Evolutionary conservation across 2,888 invertebrate species (phyloP).

Genomic region (Erebia ligea): DNA sequence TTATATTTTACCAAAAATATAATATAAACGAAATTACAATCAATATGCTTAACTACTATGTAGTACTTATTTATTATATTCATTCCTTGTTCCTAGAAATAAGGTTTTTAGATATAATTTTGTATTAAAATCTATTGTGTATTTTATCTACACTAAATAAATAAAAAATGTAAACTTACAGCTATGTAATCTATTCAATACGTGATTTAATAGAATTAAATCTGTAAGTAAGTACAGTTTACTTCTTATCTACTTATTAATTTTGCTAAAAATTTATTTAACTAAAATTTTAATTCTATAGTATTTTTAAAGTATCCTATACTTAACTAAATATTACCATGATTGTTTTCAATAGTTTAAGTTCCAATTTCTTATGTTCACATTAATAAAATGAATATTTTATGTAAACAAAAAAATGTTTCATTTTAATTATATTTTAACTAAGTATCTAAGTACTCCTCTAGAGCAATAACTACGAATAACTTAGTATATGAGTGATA

Average conservation of each 20-base stretch:
- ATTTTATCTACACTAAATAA: too few species aligned
- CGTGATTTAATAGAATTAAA: too few species aligned
- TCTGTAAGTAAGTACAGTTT: too few species aligned
- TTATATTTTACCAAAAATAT: slow-evolving; percentile 35
- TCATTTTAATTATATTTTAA: not conserved
- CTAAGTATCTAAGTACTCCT: not conserved
- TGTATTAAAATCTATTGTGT: not conserved
- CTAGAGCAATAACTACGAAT: too few species aligned
- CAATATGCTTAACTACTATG: slow-evolving; percentile 8
- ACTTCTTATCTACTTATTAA: too few species aligned
- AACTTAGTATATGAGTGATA: too few species aligned
- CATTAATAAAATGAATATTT: slow-evolving; percentile 13
- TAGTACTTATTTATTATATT: slow-evolving; percentile 21
- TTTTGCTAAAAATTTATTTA: too few species aligned
- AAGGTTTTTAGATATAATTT: slow-evolving; percentile 12
- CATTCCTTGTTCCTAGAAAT: slow-evolving; percentile 26
- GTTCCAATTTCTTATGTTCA: not conserved
- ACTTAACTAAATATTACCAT: too few species aligned
- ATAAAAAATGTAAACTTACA: not conserved
- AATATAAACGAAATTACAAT: slow-evolving; percentile 39
- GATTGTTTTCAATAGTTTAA: not conserved
- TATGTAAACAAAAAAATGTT: not conserved
- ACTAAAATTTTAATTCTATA: too few species aligned
- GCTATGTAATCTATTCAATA: too few species aligned
- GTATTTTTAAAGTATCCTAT: too few species aligned